Base-by-base conservation (phyloP, 2,797 vertebrate genomes). In the Lemur catta region DNA sequence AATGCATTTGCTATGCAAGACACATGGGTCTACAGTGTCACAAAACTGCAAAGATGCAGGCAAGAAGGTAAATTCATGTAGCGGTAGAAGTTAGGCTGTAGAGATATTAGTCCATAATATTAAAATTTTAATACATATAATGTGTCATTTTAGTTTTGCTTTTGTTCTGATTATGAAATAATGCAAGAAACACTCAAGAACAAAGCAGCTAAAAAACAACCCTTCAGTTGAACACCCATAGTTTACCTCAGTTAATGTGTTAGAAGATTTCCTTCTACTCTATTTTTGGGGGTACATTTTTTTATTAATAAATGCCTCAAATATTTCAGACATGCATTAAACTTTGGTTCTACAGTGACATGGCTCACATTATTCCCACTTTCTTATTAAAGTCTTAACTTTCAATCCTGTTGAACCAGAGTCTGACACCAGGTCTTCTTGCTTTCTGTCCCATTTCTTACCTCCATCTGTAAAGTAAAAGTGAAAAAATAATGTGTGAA, bases 131-230 rank as follows among this genome's bases (percentile, higher is more conserved):
- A 59, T 65, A 65, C 15, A 38, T 80, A 24, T 9, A 26, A 7
- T 13, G 41, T 13, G 2, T 43, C 15, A 43, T 90, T 24, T 30
- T 84, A 30, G 6, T 59, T 91, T 90, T 92, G 30, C 28, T 88
- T 96, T 59, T 76, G 7, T 92, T 92, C 59, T 93, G 43, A 78
- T 75, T 65, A 41, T 78, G 28, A 95, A 95, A 59, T 43, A 72
- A 46, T 11, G n/a, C 4, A 78, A 79, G 48, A 72, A 86, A 24
- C 4, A 48, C 3, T 50, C 28, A 48, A 71, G 30, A 71, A 86
- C 1, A 89, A 26, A 86, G 8, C 12, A 84, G 12, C 52, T 89
- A 80, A 33, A 71, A 67, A 90, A 79, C 8, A 59, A 8, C 17
- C 2, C 10, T 67, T 81, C 17, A 78, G 7, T 38, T 15, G 0